Conservation (phyloP, 2,797 vertebrate genomes). For the Cyprinella venusta region DNA sequence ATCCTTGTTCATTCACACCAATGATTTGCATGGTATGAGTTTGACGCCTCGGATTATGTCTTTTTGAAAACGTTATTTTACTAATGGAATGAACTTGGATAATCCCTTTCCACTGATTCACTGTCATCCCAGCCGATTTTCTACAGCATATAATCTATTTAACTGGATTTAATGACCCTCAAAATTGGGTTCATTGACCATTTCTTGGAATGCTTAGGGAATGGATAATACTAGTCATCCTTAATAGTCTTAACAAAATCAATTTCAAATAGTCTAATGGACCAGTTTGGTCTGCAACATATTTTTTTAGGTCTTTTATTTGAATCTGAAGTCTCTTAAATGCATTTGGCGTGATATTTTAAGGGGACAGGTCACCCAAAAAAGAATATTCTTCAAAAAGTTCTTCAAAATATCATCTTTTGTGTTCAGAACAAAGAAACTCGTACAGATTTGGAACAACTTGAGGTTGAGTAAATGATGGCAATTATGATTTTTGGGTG, state of each 20-base stretch:
- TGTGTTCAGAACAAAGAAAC: too few relatives aligned
- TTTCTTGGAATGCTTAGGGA: not conserved
- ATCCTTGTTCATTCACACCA: slow-evolving; percentile 5
- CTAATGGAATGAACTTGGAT: slow-evolving; percentile 41
- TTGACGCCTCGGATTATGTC: slow-evolving; percentile 30
- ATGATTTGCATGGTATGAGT: slow-evolving; percentile 39
- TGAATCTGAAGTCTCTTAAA: not conserved
- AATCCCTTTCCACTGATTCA: slow-evolving; percentile 45
- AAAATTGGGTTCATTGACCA: slow-evolving; percentile 30
- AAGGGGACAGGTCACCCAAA: not conserved
- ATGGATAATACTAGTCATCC: slow-evolving; percentile 17
- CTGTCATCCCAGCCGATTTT: slow-evolving; percentile 21
- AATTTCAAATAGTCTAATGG: not conserved
- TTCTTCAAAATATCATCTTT: too few relatives aligned
- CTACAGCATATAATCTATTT: slow-evolving; percentile 35
- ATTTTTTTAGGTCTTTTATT: not conserved
- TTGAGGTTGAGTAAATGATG: too few relatives aligned
- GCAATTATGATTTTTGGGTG: too few relatives aligned
- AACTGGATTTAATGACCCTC: slow-evolving; percentile 31
- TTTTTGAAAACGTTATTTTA: slow-evolving; percentile 43
- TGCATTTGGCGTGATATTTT: not conserved
- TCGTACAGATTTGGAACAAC: too few relatives aligned
- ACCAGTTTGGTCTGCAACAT: not conserved
- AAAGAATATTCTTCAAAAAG: too few relatives aligned
- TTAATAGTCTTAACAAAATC: slow-evolving; percentile 22